These are phyloP conservation scores for Polyommatus icarus DNA, from an alignment of 2,888 invertebrate species.

Conservation along the genomic window DNA sequence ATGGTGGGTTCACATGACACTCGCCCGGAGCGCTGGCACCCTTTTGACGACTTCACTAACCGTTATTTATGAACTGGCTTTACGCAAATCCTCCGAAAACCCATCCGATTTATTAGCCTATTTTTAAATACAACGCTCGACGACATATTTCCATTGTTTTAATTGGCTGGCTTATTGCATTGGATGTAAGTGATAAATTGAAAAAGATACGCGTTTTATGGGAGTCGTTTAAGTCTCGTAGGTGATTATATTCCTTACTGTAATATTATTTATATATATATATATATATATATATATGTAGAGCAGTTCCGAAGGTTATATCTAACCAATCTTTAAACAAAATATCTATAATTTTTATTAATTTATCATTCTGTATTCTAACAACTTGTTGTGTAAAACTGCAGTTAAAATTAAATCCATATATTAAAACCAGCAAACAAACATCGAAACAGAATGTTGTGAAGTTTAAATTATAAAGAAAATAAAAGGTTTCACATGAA, in stretches of 20 bases:
- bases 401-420: conserved; percentile 23
- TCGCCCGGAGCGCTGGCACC: conserved; percentile 68
- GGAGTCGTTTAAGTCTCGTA: background rate
- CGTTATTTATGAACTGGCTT: conserved; percentile 72
- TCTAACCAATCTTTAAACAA: too few species aligned
- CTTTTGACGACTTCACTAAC: conserved; percentile 79
- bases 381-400: background rate
- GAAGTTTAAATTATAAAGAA: conserved; percentile 73
- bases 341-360: background rate
- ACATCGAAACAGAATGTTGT: conserved; percentile 46
- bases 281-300: too few species aligned
- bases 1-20: conserved; percentile 77
- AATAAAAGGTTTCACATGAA: conserved; percentile 59
- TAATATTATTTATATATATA: too few species aligned
- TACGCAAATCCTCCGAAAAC: conserved; percentile 58
- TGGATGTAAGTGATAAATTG: conserved; percentile 6
- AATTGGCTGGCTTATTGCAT: conserved; percentile 23
- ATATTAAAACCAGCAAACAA: conserved; percentile 53
- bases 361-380: background rate
- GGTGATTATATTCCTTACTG: too few species aligned
- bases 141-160: conserved; percentile 29
- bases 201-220: background rate
- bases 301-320: too few species aligned
- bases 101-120: conserved; percentile 31
- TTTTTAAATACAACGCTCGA: conserved; percentile 30